A percentile compares a stretch with the other conserved stretches of the same genome.
phyloP scores from a whole-genome alignment of 64 coral and sea anemone genomes.

The Stichodactyla mertensii region DNA sequence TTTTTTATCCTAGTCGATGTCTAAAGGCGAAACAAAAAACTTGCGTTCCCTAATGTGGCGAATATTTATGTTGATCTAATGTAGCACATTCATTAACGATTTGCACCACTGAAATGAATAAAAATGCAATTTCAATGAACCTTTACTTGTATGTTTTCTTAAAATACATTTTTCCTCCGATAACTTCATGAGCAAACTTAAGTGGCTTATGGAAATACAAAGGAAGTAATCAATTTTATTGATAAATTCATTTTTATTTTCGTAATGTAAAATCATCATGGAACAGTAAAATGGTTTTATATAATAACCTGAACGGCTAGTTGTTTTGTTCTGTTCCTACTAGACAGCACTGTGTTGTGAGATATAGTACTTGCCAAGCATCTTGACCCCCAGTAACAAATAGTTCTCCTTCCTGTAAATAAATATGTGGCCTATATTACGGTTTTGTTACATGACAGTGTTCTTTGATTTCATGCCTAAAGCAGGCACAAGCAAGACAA shows the following conservation, averaged over 20 bases:
- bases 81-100: not conserved
- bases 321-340: not conserved
- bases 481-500: constrained; percentile 32
- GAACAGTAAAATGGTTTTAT: not conserved
- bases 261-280: not conserved
- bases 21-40: not conserved
- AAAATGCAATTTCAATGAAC: constrained; percentile 6
- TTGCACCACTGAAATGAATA: not conserved
- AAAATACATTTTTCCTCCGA: not conserved
- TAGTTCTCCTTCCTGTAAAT: constrained; percentile 37
- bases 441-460: constrained; percentile 11
- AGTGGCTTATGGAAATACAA: constrained; percentile 2
- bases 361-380: constrained; percentile 1
- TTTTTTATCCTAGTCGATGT: not conserved
- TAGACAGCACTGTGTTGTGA: not conserved
- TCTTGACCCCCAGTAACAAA: constrained; percentile 25
- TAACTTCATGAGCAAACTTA: constrained; percentile 3
- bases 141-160: not conserved
- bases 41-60: not conserved
- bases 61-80: not conserved
- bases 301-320: not conserved
- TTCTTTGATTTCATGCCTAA: constrained; percentile 10
- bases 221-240: constrained; percentile 13
- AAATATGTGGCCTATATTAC: constrained; percentile 17
- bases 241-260: constrained; percentile 11